Base-by-base conservation (phyloP, 2,797 vertebrate genomes). In the Acanthopagrus latus region DNA sequence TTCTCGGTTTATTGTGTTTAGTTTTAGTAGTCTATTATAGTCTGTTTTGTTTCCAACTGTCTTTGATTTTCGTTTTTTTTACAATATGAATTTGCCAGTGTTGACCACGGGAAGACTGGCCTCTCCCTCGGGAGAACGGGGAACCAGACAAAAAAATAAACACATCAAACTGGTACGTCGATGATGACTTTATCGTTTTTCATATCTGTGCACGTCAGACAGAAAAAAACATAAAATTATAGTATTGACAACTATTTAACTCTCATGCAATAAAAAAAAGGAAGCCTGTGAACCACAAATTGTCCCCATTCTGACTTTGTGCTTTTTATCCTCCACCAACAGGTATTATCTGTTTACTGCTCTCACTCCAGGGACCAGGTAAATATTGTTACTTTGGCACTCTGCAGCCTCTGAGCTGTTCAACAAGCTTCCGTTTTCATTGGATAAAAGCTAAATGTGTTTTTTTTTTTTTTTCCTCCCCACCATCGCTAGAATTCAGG, bases 271-370 rank as follows among this genome's bases (percentile, higher is more conserved):
- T 25, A 54, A 13, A 52, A 46, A 76, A 71, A 51, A 11, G 38
- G 5, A 60, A 71, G 10, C 44, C 27, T 33, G 10, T 55, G 2
- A 86, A 66, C 33, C 50, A 72, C 43, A 75, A 7, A 18, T 60
- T 76, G 29, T 68, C 63, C 51, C 62, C 38, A 20, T 74, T 84
- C 52, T 76, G 76, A 69, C 80, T 78, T 62, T 14, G 7, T 73
- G 33, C 67, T 69, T 80, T 86, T 83, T 63, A 80, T 80, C 67
- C 60, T 74, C 43, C 55, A 56, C 81, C 66, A 84, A 76, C 65
- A 81, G 74, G 82, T 87, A 74, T 78, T 71, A 78, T 81, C 80
- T 84, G 68, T 84, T 90, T 81, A 85, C 27, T 5, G 47, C 65
- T 70, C 43, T 69, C 58, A 79, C 84, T 87, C 86, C 81, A 65